Evolutionary conservation across 2,797 vertebrate genomes (phyloP), one percentile per base, ranked within the genome.

Genomic region (Acrocephalus scirpaceus): DNA sequence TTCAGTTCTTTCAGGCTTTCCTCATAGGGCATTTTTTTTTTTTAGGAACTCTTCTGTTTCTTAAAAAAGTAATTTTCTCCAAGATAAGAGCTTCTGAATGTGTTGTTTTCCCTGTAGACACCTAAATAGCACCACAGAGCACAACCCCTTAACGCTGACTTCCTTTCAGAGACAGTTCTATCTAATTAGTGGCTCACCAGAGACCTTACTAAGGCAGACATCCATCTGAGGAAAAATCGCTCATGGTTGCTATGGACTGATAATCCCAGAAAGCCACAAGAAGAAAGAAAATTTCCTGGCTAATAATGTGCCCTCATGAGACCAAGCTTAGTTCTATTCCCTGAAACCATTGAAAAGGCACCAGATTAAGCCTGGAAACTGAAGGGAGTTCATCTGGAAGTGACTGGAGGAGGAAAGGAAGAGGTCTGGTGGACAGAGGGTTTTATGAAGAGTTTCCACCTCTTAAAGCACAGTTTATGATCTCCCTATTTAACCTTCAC

Each of bases 111-210:
- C 76, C 86, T 53, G 26, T 27, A 64, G 86, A 29, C n/a, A 40
- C 42, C 38, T 67, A 92, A 92, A 83, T 10, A 94, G 6, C 57
- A 88, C 38, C 50, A 77, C 72, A 64, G 61, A 80, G 29, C 53
- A 66, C 40, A 90, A 90, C 53, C 76, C 80, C 57, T 71, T 80
- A 77, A 77, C 71, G 30, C 5, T 72, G 72, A 38, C 27, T 82
- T 75, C 54, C 57, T 77, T 88, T 83, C 44, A 90, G 79, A 86
- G 88, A 29, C 40, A 34, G 14, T 27, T 91, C 42, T 71, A 10
- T 38, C 47, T 67, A 94, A 93, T 88, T 94, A 77, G 32, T 56
- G 34, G 50, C 13, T 86, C 90, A 95, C 65, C 65, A 92, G 92
- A 93, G 69, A 90, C 73, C 29, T 92, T 44, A 47, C 17, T 51